Conservation (phyloP, 2,113 vertebrate species). For the Isurus oxyrinchus region DNA sequence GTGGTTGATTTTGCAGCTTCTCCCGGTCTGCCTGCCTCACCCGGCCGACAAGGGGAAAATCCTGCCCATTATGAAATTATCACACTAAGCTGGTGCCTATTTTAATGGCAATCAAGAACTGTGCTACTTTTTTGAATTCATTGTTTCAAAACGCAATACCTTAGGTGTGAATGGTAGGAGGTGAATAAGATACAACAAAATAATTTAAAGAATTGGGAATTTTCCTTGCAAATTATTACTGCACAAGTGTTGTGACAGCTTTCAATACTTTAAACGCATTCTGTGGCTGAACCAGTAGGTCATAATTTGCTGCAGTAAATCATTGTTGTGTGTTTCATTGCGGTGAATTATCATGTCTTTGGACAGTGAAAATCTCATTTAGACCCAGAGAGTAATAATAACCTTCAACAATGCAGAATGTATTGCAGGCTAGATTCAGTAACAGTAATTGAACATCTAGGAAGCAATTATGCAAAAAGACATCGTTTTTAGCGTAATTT, state of each 20-base stretch:
- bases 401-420: not conserved
- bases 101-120: not conserved
- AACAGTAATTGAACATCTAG: not conserved
- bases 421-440: not conserved
- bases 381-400: not conserved
- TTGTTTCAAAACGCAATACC: not conserved
- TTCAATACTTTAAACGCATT: not conserved
- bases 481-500: not conserved
- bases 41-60: too few species aligned
- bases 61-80: not conserved
- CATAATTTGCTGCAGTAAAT: constrained; percentile 10
- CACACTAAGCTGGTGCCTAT: too few species aligned
- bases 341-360: not conserved
- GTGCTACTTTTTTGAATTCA: not conserved
- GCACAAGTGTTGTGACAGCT: not conserved
- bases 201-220: not conserved
- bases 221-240: not conserved
- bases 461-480: not conserved
- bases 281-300: not conserved
- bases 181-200: not conserved
- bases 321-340: not conserved
- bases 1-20: too few species aligned
- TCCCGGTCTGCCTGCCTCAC: too few species aligned
- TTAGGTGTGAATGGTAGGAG: not conserved
- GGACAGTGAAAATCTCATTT: not conserved